Percentiles rank a stretch among this genome's conserved stretches.
These are phyloP conservation scores for Cynoglossus semilaevis DNA, from an alignment of 2,113 vertebrate genomes.

Conservation along the genomic window DNA sequence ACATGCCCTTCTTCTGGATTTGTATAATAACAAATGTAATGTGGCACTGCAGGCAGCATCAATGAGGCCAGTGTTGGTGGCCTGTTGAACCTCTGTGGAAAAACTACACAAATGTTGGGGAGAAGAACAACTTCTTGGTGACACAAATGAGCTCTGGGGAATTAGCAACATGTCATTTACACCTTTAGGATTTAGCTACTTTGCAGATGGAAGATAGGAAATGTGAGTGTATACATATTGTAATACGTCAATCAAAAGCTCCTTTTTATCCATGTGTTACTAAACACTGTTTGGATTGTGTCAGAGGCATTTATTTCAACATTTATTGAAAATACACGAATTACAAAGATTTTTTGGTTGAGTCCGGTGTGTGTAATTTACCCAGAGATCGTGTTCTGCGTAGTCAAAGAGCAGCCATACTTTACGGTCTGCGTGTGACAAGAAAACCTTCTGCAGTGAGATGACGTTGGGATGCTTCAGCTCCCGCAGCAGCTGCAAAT, in stretches of 20 bases:
- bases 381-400: slow-evolving; percentile 98
- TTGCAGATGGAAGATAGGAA: background rate
- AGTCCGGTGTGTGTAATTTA: slow-evolving; percentile 70
- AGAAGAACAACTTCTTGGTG: slow-evolving; percentile 10
- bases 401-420: slow-evolving; percentile 99
- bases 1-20: slow-evolving; percentile 1
- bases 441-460: slow-evolving; percentile 98
- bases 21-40: background rate
- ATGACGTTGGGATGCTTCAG: slow-evolving; percentile 99
- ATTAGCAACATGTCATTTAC: slow-evolving; percentile 23
- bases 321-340: too few relatives aligned
- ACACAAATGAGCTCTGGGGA: slow-evolving; percentile 10
- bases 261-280: too few relatives aligned
- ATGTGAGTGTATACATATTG: background rate
- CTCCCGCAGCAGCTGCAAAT: slow-evolving; percentile 92
- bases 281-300: too few relatives aligned
- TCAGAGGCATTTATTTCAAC: too few relatives aligned
- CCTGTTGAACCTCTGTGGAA: slow-evolving; percentile 40
- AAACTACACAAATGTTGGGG: slow-evolving; percentile 38
- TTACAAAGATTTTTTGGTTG: slow-evolving; percentile 17
- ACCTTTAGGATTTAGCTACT: slow-evolving; percentile 5
- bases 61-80: slow-evolving; percentile 25
- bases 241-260: too few relatives aligned
- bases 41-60: slow-evolving; percentile 14
- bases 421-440: slow-evolving; percentile 98